These are phyloP conservation scores for Epirrhoe tristata DNA, from an alignment of 2,888 invertebrate genomes.

Conservation along the genomic window DNA sequence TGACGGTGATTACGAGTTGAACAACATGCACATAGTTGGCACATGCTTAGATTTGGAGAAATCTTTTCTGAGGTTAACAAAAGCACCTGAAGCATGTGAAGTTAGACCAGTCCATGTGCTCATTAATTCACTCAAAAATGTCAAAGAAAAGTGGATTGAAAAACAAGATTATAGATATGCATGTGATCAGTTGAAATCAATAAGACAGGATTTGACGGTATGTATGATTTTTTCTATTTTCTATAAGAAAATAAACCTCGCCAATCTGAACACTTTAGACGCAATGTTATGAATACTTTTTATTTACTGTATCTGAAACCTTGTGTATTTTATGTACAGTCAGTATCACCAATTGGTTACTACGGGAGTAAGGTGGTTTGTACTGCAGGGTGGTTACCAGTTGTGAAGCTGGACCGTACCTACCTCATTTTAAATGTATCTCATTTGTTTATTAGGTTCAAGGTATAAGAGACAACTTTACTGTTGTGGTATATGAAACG, in stretches of 20 bases:
- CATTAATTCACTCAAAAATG: slow-evolving; percentile 93
- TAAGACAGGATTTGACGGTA: slow-evolving; percentile 99
- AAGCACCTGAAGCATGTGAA: slow-evolving; percentile 96
- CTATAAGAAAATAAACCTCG: background rate
- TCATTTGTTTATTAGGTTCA: slow-evolving; percentile 89
- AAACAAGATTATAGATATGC: slow-evolving; percentile 98
- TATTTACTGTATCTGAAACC: too few relatives aligned
- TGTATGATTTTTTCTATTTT: slow-evolving; percentile 64
- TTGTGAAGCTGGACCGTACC: too few relatives aligned
- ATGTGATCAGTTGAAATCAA: slow-evolving; percentile 99
- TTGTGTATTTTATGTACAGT: too few relatives aligned
- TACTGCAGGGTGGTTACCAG: too few relatives aligned
- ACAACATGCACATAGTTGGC: slow-evolving; percentile 96
- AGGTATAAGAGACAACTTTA: slow-evolving; percentile 97
- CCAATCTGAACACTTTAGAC: too few relatives aligned
- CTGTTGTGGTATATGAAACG: slow-evolving; percentile 99
- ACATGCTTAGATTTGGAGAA: slow-evolving; percentile 98
- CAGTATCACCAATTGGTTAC: too few relatives aligned
- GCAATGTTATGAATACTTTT: too few relatives aligned
- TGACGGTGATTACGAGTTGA: slow-evolving; percentile 92
- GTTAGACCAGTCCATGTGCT: slow-evolving; percentile 96
- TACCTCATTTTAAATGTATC: background rate
- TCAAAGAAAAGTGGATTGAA: slow-evolving; percentile 95
- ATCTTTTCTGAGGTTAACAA: slow-evolving; percentile 96
- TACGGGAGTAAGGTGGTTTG: too few relatives aligned